Evolutionary conservation across 2,888 invertebrate species (phyloP), one percentile per base, ranked within the genome.

Genomic region (Omphaloscelis lunosa): DNA sequence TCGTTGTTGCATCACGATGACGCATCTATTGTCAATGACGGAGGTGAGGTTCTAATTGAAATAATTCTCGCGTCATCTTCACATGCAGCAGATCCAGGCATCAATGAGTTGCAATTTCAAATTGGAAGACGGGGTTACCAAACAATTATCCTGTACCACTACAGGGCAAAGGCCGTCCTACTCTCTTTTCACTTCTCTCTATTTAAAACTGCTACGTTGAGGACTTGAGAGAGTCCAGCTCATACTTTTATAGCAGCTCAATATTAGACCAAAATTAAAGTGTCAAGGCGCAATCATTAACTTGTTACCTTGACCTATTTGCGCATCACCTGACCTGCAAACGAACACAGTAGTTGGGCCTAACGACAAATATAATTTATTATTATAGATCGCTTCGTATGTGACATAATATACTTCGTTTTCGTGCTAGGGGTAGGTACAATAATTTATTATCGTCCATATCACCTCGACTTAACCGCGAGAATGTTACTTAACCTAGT

Each of bases 1-100:
- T 68, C 51, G 6, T 17, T 39, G 39, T 82, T 82, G 82, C 67
- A 79, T 62, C 82, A 63, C 41, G 41, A 65, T 79, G 82, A 79
- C 82, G 45, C 63, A 82, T 51, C 51, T 15, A n/a, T 56, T 51
- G 27, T 41, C 27, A 69, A 63, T 82, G 76, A 74, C 58, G 23
- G 11, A 51, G 34, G 58, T 66, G 53, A 61, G 56, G 53, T 29
- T 59, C 29, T 69, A 82, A 83, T 80, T 80, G 17, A 59, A 65
- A 68, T 77, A 27, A 61, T 70, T 66, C n/a, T 58, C 65, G 58
- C 51, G n/a, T 82, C 69, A 56, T 27, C 27, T 8, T 65, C 34
- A 12, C 17, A 66, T 65, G 67, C 45, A 34, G 1, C 29, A n/a
- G 20, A 20, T 59, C 20, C 58, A 27, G 27, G n/a, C 8, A n/a